Percentiles rank a stretch among this genome's conserved stretches.
Conservation (phyloP, 2,113 vertebrate species). For the Thunnus maccoyii region DNA sequence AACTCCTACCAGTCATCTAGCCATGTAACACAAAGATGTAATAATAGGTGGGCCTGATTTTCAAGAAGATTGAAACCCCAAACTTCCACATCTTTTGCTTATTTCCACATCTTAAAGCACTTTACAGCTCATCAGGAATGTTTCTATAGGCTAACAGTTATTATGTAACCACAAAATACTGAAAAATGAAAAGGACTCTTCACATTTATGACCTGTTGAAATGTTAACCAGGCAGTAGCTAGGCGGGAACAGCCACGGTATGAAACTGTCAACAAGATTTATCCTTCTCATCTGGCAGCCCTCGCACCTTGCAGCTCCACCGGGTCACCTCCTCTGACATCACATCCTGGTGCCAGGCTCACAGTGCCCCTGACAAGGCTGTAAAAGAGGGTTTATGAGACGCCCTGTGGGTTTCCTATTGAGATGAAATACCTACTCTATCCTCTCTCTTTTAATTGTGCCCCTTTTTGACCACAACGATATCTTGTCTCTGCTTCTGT, state of each 20-base stretch:
- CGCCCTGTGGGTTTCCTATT: slow-evolving; percentile 13
- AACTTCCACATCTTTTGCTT: no score
- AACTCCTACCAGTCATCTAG: slow-evolving; percentile 17
- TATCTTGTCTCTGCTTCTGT: slow-evolving; percentile 12
- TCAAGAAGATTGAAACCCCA: not conserved
- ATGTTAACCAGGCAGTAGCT: slow-evolving; percentile 50
- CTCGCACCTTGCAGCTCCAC: slow-evolving; percentile 44
- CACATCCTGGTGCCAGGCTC: slow-evolving; percentile 68
- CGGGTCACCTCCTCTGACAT: slow-evolving; percentile 70
- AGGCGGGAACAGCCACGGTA: slow-evolving; percentile 55
- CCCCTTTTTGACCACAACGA: slow-evolving; percentile 31
- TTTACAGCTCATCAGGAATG: not conserved
- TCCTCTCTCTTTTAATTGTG: slow-evolving; percentile 5
- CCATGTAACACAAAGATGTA: not conserved
- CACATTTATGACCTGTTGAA: slow-evolving; percentile 61
- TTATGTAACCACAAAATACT: not conserved
- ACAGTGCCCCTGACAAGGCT: slow-evolving; percentile 52
- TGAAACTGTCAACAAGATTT: slow-evolving; percentile 70
- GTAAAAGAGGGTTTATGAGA: slow-evolving; percentile 62
- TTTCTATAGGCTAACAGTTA: not conserved
- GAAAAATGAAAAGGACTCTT: slow-evolving; percentile 4
- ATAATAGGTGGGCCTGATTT: not conserved
- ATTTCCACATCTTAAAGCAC: not conserved
- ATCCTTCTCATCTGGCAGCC: slow-evolving; percentile 66
- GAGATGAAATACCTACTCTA: slow-evolving; percentile 24